A percentile compares a stretch with the other conserved stretches of the same genome.
Evolutionary conservation across 2,113 vertebrate genomes (phyloP).

Genomic region (Sialia sialis): DNA sequence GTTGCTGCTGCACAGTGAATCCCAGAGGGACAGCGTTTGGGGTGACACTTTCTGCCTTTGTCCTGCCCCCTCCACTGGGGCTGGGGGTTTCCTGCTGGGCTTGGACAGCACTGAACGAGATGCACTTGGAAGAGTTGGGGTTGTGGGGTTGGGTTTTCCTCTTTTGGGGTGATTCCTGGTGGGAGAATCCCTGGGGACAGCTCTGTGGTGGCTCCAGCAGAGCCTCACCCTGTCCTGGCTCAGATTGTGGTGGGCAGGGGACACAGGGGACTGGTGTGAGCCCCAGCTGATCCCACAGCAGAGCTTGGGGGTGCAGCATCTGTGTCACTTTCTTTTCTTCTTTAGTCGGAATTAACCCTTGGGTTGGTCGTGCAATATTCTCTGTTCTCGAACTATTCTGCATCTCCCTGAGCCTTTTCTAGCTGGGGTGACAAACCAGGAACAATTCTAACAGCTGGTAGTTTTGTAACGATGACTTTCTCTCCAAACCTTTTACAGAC

Average conservation of each 20-base stretch:
- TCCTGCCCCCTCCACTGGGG: background rate
- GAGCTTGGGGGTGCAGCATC: background rate
- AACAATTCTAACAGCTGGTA: conserved; percentile 75
- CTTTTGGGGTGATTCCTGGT: background rate
- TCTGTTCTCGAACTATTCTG: conserved; percentile 76
- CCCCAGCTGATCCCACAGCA: background rate
- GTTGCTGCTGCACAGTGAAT: background rate
- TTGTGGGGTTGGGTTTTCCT: background rate
- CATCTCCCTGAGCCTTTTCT: conserved; percentile 75
- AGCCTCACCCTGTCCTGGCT: background rate
- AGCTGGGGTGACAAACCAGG: conserved; percentile 56
- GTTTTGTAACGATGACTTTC: conserved; percentile 80
- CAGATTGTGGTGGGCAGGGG: background rate
- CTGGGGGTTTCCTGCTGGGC: background rate
- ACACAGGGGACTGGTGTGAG: background rate
- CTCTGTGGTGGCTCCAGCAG: background rate
- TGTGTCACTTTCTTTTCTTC: conserved; percentile 39
- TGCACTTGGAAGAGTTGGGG: background rate
- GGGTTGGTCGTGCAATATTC: conserved; percentile 84
- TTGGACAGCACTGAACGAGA: background rate
- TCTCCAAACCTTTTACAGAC: conserved; percentile 79
- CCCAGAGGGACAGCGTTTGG: background rate
- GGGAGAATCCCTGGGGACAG: background rate
- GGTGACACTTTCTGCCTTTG: background rate
- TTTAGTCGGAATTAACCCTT: conserved; percentile 62